Evolutionary conservation across 2,888 invertebrate genomes (phyloP), one percentile per base, ranked within the genome.

Genomic region (Troilus luridus): DNA sequence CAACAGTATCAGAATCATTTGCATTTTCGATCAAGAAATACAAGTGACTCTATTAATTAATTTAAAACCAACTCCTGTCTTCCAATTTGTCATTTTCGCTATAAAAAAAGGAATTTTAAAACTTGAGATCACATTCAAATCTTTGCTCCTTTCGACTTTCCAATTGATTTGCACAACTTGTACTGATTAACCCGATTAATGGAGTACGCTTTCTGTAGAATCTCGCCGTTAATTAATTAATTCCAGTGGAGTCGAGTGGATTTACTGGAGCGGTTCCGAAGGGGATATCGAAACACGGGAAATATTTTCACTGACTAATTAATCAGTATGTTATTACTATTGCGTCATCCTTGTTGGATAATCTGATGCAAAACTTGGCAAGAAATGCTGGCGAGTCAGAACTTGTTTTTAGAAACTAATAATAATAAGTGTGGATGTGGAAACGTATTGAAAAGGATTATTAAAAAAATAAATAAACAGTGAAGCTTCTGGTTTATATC

Each of bases 261-360:
- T 67, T 67, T 67, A 67, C 67, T 67, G 67, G 67, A 67, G 67
- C 67, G 67, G 24, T 14, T 67, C 67, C 67, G 24, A 24, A 24
- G 67, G 67, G 24, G 24, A 67, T 67, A 67, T 67, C 67, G 67
- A 24, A 24, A 67, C 14, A 67, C 24, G 67, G 67, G 24, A 67
- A 67, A 67, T 67, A 67, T 67, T 67, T 67, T 67, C 67, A 14
- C 24, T 14, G 67, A 67, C 67, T 67, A 67, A 67, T 67, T 67
- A 67, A 67, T 67, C 24, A 67, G 67, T 67, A 14, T 3, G 24
- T 12, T n/a, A 67, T 67, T 67, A 67, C 67, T 67, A 24, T 67
- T 67, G 67, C 67, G 24, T 67, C 67, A 67, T 24, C 12, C 5
- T 67, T 5, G 67, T 67, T 67, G n/a, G 67, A 24, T 67, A 67